Evolutionary conservation across 2,797 vertebrate species (phyloP), one percentile per base, ranked within the genome.

Genomic region (Acipenser transmontanus): DNA sequence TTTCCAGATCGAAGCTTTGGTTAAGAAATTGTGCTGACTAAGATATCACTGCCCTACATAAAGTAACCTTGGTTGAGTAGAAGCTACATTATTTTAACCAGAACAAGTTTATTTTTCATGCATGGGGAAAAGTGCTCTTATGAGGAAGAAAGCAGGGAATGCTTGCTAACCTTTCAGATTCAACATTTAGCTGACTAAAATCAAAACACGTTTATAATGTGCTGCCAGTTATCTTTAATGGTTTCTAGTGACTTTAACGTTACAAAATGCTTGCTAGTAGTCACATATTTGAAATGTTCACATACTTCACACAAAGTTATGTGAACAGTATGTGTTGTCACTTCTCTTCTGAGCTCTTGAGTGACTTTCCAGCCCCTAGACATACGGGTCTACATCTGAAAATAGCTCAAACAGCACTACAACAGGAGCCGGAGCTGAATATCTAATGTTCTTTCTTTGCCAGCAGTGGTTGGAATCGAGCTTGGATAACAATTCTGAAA

Each of bases 341-440:
- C 74, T 76, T 77, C 73, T 68, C 74, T 67, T 68, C 70, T 66
- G 66, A 74, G 73, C 68, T 73, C 75, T 63, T 66, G 82, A 82
- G 76, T 84, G 79, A 84, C 79, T 87, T 87, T 86, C 86, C 85
- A 76, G 81, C 80, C 78, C 81, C 76, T 82, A 88, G 87, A 84
- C 81, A 81, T 91, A 77, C 83, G 82, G 81, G 76, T 80, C 81
- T 81, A 66, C 73, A 79, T 85, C 87, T 94, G 91, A 90, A 95
- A 95, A 96, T 94, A 95, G 88, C 87, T 83, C 83, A 71, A 70
- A 85, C 75, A 76, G 76, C 74, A 77, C 71, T 71, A 56, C 77
- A 76, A 80, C 73, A 67, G 77, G 69, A 76, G 59, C 74, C 78
- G 74, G 74, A 84, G 78, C 80, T 84, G 76, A 74, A 74, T 78